phyloP scores from a whole-genome alignment of 92 coral and sea anemone species.

The Micromussa lordhowensis region DNA sequence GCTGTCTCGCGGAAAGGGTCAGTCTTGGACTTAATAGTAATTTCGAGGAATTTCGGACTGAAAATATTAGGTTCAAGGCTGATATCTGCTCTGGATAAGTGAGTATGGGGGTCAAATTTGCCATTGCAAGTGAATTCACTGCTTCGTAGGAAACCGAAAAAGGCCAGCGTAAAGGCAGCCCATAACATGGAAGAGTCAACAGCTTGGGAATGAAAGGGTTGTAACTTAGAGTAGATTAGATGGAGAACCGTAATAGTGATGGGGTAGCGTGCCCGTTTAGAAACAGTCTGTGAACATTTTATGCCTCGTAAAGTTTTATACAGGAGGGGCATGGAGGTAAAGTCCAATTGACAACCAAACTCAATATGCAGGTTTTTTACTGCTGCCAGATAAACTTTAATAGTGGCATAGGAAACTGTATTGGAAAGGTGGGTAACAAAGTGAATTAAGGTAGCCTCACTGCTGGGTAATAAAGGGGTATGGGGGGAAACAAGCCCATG shows the following conservation, averaged over 20 bases:
- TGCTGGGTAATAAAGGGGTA: not conserved
- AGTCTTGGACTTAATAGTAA: not conserved
- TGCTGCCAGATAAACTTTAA: constrained; percentile 12
- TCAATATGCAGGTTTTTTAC: constrained; percentile 8
- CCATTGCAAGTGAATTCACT: constrained; percentile 1
- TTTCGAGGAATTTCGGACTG: not conserved
- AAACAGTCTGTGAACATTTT: not conserved
- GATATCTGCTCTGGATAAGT: not conserved
- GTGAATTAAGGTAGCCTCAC: not conserved
- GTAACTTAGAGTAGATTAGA: not conserved
- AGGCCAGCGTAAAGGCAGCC: not conserved
- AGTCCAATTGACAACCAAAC: constrained; percentile 14
- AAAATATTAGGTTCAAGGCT: not conserved
- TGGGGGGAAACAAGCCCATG: not conserved
- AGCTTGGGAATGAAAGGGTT: not conserved
- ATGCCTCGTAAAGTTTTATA: constrained; percentile 6
- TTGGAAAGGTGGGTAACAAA: constrained; percentile 2
- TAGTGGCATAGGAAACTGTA: constrained; percentile 2
- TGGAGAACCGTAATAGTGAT: not conserved
- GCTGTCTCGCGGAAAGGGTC: constrained; percentile 14
- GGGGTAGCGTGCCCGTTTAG: not conserved
- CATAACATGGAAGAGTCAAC: not conserved
- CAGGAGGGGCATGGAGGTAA: constrained; percentile 9
- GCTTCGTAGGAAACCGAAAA: not conserved
- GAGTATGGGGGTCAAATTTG: not conserved